Evolutionary conservation across 1,140 invertebrate species (phyloP), one percentile per base, ranked within the genome.

Genomic region (Zaprionus tsacasi): DNA sequence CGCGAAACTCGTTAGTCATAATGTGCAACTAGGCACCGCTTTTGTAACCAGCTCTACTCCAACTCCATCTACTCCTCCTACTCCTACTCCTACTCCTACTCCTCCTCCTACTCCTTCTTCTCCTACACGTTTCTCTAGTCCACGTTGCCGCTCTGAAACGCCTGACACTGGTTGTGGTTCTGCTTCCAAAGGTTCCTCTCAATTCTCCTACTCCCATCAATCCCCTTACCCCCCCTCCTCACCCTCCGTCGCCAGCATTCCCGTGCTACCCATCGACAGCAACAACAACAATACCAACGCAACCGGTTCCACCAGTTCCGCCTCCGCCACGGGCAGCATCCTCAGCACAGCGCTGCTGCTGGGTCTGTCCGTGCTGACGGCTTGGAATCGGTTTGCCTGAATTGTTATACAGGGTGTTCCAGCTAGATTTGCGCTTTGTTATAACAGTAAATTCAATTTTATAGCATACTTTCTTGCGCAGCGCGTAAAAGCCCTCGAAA

Each of bases 361-460:
- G 10, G 91, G 91, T n/a, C 64, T 92, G 43, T 86, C 91, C 52
- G 48, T 89, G 38, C 70, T 92, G 61, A 89, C 86, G 13, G 91
- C 91, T 66, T 92, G 89, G 89, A 77, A 82, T 56, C 91, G 86
- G 75, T 87, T 89, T 35, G 68, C 69, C 48, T 89, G 81, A 69
- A 36, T 66, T 12, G n/a, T 43, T n/a, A 12, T 59, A 13, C 15
- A 25, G n/a, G 36, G 17, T 21, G 17, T n/a, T 50, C 10, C 21
- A 27, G 13, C 6, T 58, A 38, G 52, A 36, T 55, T 48, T 54
- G 30, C 25, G 6, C 1, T n/a, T n/a, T 7, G 5, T 12, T 21
- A 11, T 2, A 50, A 6, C 11, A 25, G 17, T 10, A 50, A 45
- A 17, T 7, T 6, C 40, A 3, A 3, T 7, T 15, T 7, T 15